Base-by-base conservation (phyloP, 2,888 invertebrate species). In the Diplolepis rosae region DNA sequence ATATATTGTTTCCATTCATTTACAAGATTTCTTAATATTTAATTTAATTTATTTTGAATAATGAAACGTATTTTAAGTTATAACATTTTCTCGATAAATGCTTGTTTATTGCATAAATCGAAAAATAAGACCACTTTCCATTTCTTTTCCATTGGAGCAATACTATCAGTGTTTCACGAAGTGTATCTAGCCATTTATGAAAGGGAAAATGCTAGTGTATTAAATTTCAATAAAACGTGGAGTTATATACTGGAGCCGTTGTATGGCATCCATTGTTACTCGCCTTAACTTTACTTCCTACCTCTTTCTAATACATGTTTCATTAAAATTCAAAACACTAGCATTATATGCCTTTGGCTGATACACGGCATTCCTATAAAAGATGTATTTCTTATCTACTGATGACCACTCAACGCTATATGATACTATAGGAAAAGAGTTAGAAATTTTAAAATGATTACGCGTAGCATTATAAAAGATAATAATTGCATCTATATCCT, bases 381-480 rank as follows among this genome's bases (percentile, higher is more conserved):
- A 68, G 61, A 50, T 6, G 22, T 61, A 51, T 72, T 66, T 66
- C 48, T n/a, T 72, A 45, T 72, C 68, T 66, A 48, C 68, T 68
- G 68, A 65, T 39, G 39, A 66, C 50, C n/a, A n/a, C 65, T 71
- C 71, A 71, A 71, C 28, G 71, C 50, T 68, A 71, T 68, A 68
- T 68, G 71, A 67, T 28, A 24, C 42, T 18, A 65, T 48, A 30
- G 2, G 11, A 30, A 18, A 28, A 50, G 27, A 50, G n/a, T 50
- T 4, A 9, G 1, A n/a, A 28, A 32, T 30, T 52, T 50, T 24
- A 35, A 42, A 42, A 52, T 9, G 6, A 32, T 13, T 32, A 32
- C 1, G 9, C 30, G 2, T n/a, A 61, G 28, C 27, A 27, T 32
- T 32, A 32, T 45, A 7, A 6, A 48, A 2, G 9, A 18, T 48